Conservation (phyloP, 2,888 invertebrate genomes). For the Aspidapion aeneum region DNA sequence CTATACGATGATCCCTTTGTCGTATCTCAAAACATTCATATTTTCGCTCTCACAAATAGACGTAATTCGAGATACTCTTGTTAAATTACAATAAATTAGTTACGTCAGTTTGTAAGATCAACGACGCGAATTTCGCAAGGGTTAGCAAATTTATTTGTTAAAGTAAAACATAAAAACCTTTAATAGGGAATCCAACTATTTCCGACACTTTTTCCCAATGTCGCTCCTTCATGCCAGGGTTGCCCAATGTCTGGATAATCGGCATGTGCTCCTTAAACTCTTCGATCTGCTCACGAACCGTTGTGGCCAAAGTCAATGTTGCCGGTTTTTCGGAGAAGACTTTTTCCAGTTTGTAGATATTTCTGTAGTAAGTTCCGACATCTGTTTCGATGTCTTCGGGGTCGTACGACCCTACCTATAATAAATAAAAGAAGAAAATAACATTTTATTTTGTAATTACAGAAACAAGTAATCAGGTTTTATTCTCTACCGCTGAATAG, state of each 20-base stretch:
- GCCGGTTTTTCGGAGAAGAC: conserved; percentile 73
- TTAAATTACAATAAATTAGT: no score
- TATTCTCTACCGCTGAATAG: no score
- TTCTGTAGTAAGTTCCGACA: conserved; percentile 64
- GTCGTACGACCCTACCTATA: conserved; percentile 69
- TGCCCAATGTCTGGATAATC: conserved; percentile 89
- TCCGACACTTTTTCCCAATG: conserved; percentile 96
- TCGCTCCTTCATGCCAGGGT: conserved; percentile 87
- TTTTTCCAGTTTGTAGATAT: conserved; percentile 86
- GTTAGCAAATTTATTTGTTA: no score
- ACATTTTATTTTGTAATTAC: no score
- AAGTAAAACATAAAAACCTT: no score
- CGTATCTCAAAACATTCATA: no score
- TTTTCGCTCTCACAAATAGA: no score
- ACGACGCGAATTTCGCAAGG: no score
- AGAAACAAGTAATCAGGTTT: neutral
- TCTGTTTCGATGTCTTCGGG: conserved; percentile 87
- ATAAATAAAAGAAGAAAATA: neutral
- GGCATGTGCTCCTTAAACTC: conserved; percentile 86
- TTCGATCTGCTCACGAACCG: conserved; percentile 68
- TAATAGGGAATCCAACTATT: conserved; percentile 89
- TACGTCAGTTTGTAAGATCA: no score
- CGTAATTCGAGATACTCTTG: no score
- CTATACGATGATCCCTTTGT: no score
- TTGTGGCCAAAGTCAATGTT: conserved; percentile 67